Evolutionary conservation across 2,797 vertebrate species (phyloP).

Genomic region (Arnoldichthys spilopterus): DNA sequence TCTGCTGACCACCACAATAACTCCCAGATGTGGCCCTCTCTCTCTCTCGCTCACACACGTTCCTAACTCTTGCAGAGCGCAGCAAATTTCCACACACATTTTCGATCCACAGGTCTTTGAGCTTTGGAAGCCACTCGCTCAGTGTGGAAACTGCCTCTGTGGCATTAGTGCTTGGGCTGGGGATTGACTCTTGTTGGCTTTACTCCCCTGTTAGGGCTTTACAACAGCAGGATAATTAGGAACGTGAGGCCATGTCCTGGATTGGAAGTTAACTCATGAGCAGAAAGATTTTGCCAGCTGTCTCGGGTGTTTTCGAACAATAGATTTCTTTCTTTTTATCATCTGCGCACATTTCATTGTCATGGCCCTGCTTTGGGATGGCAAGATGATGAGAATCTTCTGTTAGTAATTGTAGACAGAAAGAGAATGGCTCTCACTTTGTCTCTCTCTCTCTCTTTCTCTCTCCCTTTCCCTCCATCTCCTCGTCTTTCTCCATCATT

Average conservation of each 20-base stretch:
- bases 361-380: not conserved
- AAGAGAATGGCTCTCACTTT: not conserved
- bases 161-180: not conserved
- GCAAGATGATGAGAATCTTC: not conserved
- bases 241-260: conserved; percentile 1
- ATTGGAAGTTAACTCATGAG: not conserved
- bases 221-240: not conserved
- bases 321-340: not conserved
- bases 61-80: not conserved
- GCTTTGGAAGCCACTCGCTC: not conserved
- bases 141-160: not conserved
- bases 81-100: conserved; percentile 1
- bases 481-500: not conserved
- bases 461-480: conserved; percentile 4
- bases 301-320: not conserved
- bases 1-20: conserved; percentile 77
- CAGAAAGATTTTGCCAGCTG: conserved; percentile 1
- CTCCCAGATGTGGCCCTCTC: conserved; percentile 79
- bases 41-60: not conserved
- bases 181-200: not conserved
- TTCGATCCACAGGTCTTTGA: not conserved
- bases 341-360: conserved; percentile 5
- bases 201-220: not conserved
- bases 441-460: too few relatives aligned
- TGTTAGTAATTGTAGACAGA: not conserved